Percentiles rank a stretch among this genome's conserved stretches.
phyloP scores from a whole-genome alignment of 2,797 vertebrate species.

The Antrozous pallidus region DNA sequence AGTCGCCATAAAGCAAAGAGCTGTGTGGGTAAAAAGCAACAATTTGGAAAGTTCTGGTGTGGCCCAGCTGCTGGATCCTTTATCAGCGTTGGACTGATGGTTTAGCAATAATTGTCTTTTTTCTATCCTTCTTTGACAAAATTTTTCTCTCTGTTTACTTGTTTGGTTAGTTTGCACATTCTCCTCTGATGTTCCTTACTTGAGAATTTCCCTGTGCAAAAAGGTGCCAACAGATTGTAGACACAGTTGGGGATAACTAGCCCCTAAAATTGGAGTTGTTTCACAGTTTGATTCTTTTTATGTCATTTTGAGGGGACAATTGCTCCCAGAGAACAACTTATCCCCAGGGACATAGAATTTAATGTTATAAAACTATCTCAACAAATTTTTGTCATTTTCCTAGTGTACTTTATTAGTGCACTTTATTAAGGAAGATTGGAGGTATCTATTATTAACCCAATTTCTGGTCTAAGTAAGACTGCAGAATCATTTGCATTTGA shows the following conservation, averaged over 20 bases:
- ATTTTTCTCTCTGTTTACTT: background rate
- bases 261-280: background rate
- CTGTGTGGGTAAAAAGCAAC: background rate
- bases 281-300: background rate
- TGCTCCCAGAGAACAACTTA: background rate
- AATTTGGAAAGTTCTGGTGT: background rate
- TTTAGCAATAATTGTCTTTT: background rate
- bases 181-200: background rate
- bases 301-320: background rate
- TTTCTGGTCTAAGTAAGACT: background rate
- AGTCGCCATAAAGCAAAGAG: background rate
- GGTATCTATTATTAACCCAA: background rate
- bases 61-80: background rate
- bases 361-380: background rate
- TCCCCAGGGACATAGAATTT: background rate
- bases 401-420: background rate
- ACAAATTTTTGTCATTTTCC: background rate
- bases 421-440: background rate
- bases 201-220: background rate
- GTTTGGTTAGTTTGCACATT: background rate
- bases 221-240: background rate
- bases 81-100: background rate
- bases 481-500: background rate
- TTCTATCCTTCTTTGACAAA: background rate
- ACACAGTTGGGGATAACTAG: background rate